Evolutionary conservation across 2,113 vertebrate species (phyloP), one percentile per base, ranked within the genome.

Genomic region (Butastur rufipennis): DNA sequence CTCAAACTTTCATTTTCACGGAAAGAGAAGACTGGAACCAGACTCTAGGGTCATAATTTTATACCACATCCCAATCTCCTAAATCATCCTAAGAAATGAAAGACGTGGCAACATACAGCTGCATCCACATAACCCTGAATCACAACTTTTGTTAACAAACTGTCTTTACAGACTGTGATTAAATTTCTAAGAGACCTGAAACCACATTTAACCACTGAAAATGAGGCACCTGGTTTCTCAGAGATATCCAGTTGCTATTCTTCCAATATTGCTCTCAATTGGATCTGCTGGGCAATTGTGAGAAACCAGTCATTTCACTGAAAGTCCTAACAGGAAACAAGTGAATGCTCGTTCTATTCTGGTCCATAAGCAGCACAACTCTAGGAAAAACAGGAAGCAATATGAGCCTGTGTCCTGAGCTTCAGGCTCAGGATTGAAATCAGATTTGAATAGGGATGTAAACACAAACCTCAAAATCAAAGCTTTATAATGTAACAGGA

Each of bases 341-440:
- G 55, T 9, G 16, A 66, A 42, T 31, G 15, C 11, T 38, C 8
- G 29, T 43, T n/a, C 47, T 31, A 7, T 27, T 74, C 38, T 12
- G 38, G 29, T n/a, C 42, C 27, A 84, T 92, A 97, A 95, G 56
- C 84, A 98, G 89, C 89, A 95, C 94, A 94, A 86, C 90, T 95
- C 80, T 43, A 92, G 84, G 67, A 88, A 62, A 52, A 82, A 81
- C n/a, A 63, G 83, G 59, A 81, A 75, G 47, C 16, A 75, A 53
- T 63, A 38, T 59, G 6, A 55, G 16, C 59, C 71, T 90, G 63
- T 79, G 90, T 74, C 74, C 38, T 34, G 7, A 25, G 70, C 43
- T 88, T 86, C 81, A 85, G 63, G 42, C 53, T 92, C 36, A 56
- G 67, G 34, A 90, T 5, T 53, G 34, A 87, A 73, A 36, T 91